phyloP scores from a whole-genome alignment of 2,888 invertebrate genomes.

The Cotesia congregata region DNA sequence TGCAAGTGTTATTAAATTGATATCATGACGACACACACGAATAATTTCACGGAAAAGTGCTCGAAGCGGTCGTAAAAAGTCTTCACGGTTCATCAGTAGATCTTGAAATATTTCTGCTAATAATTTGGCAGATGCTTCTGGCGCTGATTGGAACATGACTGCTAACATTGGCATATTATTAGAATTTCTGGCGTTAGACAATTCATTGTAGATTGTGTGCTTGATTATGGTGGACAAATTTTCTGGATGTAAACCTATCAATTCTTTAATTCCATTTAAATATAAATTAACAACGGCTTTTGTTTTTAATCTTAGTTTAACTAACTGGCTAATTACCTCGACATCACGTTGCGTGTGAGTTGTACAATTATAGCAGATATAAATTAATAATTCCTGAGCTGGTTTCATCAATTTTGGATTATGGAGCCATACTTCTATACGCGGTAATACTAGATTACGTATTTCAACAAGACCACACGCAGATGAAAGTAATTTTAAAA shows the following conservation, averaged over 20 bases:
- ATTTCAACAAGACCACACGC: conserved; percentile 91
- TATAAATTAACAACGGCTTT: conserved; percentile 93
- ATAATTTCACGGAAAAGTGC: conserved; percentile 91
- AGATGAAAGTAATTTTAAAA: conserved; percentile 86
- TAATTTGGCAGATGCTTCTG: conserved; percentile 85
- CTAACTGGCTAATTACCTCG: conserved; percentile 86
- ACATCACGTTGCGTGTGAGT: conserved; percentile 77
- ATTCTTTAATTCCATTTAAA: conserved; percentile 90
- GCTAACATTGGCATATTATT: conserved; percentile 95
- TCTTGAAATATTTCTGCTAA: conserved; percentile 91
- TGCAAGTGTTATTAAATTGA: conserved; percentile 85
- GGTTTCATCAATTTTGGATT: conserved; percentile 94
- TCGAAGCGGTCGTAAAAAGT: conserved; percentile 89
- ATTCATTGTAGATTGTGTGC: conserved; percentile 94
- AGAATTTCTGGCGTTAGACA: conserved; percentile 91
- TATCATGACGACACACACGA: conserved; percentile 84
- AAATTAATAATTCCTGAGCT: conserved; percentile 92
- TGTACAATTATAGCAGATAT: conserved; percentile 92
- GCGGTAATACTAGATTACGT: conserved; percentile 82
- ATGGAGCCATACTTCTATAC: conserved; percentile 94
- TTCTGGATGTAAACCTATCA: conserved; percentile 87
- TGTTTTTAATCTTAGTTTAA: conserved; percentile 92
- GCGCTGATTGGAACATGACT: conserved; percentile 88
- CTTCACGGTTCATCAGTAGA: conserved; percentile 87
- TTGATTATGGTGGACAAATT: conserved; percentile 89